Evolutionary conservation across 1,140 invertebrate genomes (phyloP).

Genomic region (Bursaphelenchus mucronatus): DNA sequence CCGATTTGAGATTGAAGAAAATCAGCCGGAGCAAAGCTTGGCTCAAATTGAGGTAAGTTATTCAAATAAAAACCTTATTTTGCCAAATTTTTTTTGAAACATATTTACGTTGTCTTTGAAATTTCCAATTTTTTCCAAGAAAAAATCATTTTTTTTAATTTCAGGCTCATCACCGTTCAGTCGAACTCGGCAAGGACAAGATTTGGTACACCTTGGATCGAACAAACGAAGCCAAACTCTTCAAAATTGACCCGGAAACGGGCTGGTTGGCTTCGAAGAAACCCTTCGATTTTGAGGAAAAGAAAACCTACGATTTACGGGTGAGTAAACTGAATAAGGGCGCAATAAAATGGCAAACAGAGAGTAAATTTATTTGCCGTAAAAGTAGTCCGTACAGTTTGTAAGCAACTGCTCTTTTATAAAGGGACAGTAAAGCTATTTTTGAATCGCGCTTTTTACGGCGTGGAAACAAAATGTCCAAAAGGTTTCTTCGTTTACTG

Average conservation of each 20-base stretch:
- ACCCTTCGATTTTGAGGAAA: slow-evolving; percentile 32
- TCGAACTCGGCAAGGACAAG: slow-evolving; percentile 30
- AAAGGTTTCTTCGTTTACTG: too few species aligned
- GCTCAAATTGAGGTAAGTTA: slow-evolving; percentile 30
- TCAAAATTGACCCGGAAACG: slow-evolving; percentile 29
- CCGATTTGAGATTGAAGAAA: slow-evolving; percentile 44
- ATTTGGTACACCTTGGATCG: slow-evolving; percentile 28
- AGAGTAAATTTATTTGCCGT: too few species aligned
- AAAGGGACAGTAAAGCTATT: too few species aligned
- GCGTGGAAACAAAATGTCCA: too few species aligned
- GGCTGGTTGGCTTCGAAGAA: slow-evolving; percentile 24
- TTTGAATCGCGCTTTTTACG: too few species aligned
- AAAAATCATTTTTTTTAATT: slow-evolving; percentile 5
- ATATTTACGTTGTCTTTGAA: not conserved
- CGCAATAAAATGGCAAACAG: too few species aligned
- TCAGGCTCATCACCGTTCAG: slow-evolving; percentile 41
- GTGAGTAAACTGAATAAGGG: not conserved
- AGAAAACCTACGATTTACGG: slow-evolving; percentile 32
- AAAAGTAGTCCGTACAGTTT: too few species aligned
- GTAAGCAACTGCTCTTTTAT: too few species aligned
- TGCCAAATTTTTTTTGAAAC: not conserved
- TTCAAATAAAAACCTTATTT: not conserved
- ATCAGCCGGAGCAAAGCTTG: slow-evolving; percentile 27
- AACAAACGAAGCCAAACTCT: slow-evolving; percentile 18
- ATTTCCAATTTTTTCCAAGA: not conserved